Conservation (phyloP, 1,140 invertebrate species). For the Anastatus disparis region DNA sequence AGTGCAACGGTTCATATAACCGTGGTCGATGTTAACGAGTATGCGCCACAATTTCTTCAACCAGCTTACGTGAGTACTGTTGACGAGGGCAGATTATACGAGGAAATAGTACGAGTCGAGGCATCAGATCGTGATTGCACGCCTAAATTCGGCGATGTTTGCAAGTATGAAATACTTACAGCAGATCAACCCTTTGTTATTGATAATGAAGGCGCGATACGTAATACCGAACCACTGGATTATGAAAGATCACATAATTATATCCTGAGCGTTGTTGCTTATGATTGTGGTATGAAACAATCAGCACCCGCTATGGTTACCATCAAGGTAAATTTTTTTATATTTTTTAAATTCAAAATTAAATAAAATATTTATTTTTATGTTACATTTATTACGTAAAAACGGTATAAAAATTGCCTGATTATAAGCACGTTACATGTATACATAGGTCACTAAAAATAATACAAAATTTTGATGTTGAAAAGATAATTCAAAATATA, state of each 20-base stretch:
- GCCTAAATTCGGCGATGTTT: slow-evolving; percentile 91
- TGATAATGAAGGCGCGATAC: slow-evolving; percentile 89
- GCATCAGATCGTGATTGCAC: slow-evolving; percentile 93
- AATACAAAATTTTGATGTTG: no score
- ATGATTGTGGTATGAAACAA: slow-evolving; percentile 93
- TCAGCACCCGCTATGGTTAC: slow-evolving; percentile 92
- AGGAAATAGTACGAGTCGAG: slow-evolving; percentile 89
- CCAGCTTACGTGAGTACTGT: slow-evolving; percentile 90
- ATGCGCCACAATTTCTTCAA: slow-evolving; percentile 87
- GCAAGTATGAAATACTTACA: slow-evolving; percentile 94
- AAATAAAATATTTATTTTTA: no score
- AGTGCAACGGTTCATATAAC: slow-evolving; percentile 93
- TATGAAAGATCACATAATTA: slow-evolving; percentile 94
- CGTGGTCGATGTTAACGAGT: slow-evolving; percentile 96
- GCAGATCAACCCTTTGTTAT: slow-evolving; percentile 91
- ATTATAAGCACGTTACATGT: no score
- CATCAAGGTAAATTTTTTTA: slow-evolving; percentile 72
- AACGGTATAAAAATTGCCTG: no score
- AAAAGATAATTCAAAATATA: no score
- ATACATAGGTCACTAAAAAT: no score
- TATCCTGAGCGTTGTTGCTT: slow-evolving; percentile 95
- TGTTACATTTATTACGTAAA: no score
- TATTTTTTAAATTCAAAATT: no score
- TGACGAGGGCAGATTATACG: slow-evolving; percentile 90
- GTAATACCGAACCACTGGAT: slow-evolving; percentile 90